Evolutionary conservation across 2,113 vertebrate genomes (phyloP), one percentile per base, ranked within the genome.

Genomic region (Daphoenositta chrysoptera): DNA sequence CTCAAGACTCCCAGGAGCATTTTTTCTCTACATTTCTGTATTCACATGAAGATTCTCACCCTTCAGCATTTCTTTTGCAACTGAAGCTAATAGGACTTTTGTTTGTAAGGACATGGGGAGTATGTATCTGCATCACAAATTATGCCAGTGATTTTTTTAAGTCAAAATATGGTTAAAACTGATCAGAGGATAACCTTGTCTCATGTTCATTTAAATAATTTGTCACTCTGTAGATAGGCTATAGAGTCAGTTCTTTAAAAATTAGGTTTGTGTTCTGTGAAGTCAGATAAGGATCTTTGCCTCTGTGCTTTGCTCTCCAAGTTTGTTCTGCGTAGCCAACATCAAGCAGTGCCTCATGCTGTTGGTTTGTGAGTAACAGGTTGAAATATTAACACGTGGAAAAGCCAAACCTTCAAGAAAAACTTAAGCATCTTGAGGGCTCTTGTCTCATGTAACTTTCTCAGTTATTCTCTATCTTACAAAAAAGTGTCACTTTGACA

Each of bases 31-130:
- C 23, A 68, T 91, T 95, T 64, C 47, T 94, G 33, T 63, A 75
- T 95, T 95, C 87, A 94, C 68, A 93, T 15, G 31, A 65, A 92
- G 68, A 97, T 94, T 92, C 50, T 89, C 69, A 78, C 13, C n/a
- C 71, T 45, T 95, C 50, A 60, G 66, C 40, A 76, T 78, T 92
- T 63, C 39, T 94, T 89, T 92, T 93, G n/a, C 35, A 94, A 85
- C 30, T 39, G 69, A 65, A 89, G 28, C 30, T 35, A 57, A 24
- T 7, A 45, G 37, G 58, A 65, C 27, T 82, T 89, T 40, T 44
- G 24, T 63, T 80, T 40, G 3, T 37, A 75, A 86, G 18, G 28
- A 53, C 15, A 65, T 3, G 2, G n/a, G 37, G 18, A 77, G 6
- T 27, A 28, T 30, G 28, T 54, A 72, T 58, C 61, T 87, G 28